Evolutionary conservation across 2,797 vertebrate genomes (phyloP), one percentile per base, ranked within the genome.

Genomic region (Melanotaenia pygmaea): DNA sequence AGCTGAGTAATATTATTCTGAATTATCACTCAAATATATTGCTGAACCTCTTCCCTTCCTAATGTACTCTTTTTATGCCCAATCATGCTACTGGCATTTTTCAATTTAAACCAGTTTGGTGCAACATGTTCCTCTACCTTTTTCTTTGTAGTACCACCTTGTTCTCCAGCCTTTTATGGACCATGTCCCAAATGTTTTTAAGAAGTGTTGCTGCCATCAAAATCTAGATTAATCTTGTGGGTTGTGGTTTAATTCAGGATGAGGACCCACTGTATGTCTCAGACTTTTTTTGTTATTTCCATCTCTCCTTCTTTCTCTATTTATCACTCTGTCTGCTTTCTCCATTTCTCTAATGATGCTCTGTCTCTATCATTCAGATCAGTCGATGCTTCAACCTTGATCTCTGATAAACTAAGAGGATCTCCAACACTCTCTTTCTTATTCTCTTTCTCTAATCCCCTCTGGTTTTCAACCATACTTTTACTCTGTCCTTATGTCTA

Each of bases 351-450:
- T 90, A 90, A 91, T 86, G 86, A 88, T 86, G 75, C 82, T 79
- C 67, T 69, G 51, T 81, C 75, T 74, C 79, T 79, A 74, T 87
- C 89, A 71, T 80, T 88, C 85, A 87, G 83, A 88, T 92, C 88
- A 90, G 78, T 87, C 64, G 69, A 81, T 75, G 71, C 86, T 82
- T 80, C 88, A 88, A 90, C 91, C 88, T 92, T 92, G 88, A 92
- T 92, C 91, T 91, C 80, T 77, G 82, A 90, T 90, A 87, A 86
- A 89, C 87, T 73, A 38, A 68, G 67, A 78, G 79, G 70, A 86
- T 83, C 77, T 90, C 70, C 70, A 78, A 53, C 81, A 50, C 74
- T 65, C 64, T 68, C 50, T 86, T 65, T 85, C 61, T 73, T 56
- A 80, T 54, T 65, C 64, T 86, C 64, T 86, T 56, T 72, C 59